Conservation (phyloP, 1,140 invertebrate species). For the Aphelinus atriplicis region DNA sequence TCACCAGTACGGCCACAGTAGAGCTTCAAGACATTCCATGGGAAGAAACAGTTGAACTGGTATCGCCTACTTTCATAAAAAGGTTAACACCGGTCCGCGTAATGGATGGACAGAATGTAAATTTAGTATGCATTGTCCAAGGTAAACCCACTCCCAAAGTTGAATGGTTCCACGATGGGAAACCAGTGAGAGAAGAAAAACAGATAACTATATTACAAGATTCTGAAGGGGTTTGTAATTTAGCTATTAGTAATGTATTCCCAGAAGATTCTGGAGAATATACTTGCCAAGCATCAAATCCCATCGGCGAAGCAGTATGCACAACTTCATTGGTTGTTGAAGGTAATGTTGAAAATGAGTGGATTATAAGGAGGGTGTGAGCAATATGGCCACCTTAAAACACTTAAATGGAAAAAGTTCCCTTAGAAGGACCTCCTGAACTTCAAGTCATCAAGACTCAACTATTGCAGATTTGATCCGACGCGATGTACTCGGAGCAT, state of each 20-base stretch:
- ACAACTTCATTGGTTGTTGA: slow-evolving; percentile 83
- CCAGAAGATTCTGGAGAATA: slow-evolving; percentile 93
- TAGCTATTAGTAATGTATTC: slow-evolving; percentile 91
- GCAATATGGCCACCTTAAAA: no score
- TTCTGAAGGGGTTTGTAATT: slow-evolving; percentile 80
- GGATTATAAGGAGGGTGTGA: no score
- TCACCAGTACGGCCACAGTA: slow-evolving; percentile 83
- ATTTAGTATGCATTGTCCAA: slow-evolving; percentile 78
- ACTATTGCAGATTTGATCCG: no score
- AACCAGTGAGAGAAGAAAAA: slow-evolving; percentile 79
- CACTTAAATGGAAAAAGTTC: no score
- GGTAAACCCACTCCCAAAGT: slow-evolving; percentile 86
- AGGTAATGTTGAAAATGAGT: slow-evolving; percentile 68
- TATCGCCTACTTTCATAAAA: slow-evolving; percentile 80
- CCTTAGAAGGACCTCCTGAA: no score
- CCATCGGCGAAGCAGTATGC: slow-evolving; percentile 84
- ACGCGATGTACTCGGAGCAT: no score
- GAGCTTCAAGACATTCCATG: slow-evolving; percentile 72
- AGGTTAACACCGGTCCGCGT: slow-evolving; percentile 79
- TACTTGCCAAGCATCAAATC: slow-evolving; percentile 84
- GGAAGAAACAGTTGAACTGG: slow-evolving; percentile 71
- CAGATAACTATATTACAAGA: slow-evolving; percentile 81
- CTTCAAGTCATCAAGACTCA: no score
- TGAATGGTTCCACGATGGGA: slow-evolving; percentile 82
- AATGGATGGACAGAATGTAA: slow-evolving; percentile 92